Evolutionary conservation across 2,888 invertebrate genomes (phyloP), one percentile per base, ranked within the genome.

Genomic region (Parnassius glacialis): DNA sequence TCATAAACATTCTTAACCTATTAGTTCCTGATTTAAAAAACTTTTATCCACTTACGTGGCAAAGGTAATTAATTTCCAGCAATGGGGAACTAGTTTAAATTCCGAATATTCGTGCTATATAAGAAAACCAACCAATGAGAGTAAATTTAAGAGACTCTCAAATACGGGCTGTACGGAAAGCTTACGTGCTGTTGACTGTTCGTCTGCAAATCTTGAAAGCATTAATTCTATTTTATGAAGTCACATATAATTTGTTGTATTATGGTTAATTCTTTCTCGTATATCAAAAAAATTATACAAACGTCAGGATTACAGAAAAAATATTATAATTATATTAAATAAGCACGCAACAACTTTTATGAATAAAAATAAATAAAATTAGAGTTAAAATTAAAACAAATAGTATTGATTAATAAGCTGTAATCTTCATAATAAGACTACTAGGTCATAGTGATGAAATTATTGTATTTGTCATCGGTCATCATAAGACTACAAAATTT

Each of bases 31-130:
- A 45, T 45, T 60, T 11, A 20, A 55, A n/a, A 50, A 60, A 20
- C 52, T 56, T 52, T 45, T 52, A 61, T 52, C 20, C 45, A 43
- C 45, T 56, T 61, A 51, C 52, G 56, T 47, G 13, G 61, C 55
- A 56, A 56, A 61, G 61, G 56, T 61, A 61, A 61, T 61, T 61
- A 56, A 56, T 57, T 61, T 61, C 41, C 20, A 56, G 61, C 45
- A 56, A 61, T 47, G 51, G 52, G 34, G 42, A 57, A 61, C 61
- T 61, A 61, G 55, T 61, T 61, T 56, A 61, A 61, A 61, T 61
- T 61, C 61, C 52, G 55, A 13, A 16, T 56, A 52, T 56, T 45
- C 51, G 61, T 57, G 20, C 47, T 45, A 20, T 57, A 42, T 61
- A 57, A 61, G 61, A 61, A 54, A 61, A 53, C 61, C 43, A 10